A percentile compares a stretch with the other conserved stretches of the same genome.
phyloP scores from a whole-genome alignment of 2,888 invertebrate genomes.

The Allolobophora icterica region DNA sequence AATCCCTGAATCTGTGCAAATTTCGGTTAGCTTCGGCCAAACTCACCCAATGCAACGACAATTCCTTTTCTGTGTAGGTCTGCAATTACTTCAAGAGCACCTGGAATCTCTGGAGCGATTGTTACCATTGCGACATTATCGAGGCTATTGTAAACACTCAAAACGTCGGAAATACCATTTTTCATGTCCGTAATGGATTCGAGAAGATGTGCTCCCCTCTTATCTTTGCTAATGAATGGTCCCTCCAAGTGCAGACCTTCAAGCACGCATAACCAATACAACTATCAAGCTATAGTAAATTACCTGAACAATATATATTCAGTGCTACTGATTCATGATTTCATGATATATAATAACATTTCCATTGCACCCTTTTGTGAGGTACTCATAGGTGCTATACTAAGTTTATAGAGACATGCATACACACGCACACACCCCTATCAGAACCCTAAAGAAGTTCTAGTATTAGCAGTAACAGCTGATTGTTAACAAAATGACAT shows the following conservation, averaged over 20 bases:
- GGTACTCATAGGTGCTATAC: too few species aligned
- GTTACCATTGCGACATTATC: constrained; percentile 86
- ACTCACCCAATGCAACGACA: constrained; percentile 79
- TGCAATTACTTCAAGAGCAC: constrained; percentile 75
- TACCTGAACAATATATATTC: neutral
- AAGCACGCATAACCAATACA: neutral
- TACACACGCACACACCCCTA: neutral
- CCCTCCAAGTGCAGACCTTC: constrained; percentile 91
- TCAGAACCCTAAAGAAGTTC: too few species aligned
- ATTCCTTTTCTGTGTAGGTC: constrained; percentile 71
- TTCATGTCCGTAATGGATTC: constrained; percentile 76
- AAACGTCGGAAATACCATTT: constrained; percentile 73
- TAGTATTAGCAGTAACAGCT: too few species aligned
- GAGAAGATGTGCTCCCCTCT: constrained; percentile 91
- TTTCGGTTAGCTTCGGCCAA: neutral
- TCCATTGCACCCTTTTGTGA: too few species aligned
- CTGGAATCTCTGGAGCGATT: constrained; percentile 87
- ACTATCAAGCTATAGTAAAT: neutral
- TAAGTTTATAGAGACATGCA: too few species aligned
- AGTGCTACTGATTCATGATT: neutral
- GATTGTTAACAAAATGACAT: neutral
- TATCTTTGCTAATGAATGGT: constrained; percentile 88
- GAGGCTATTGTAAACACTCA: constrained; percentile 76
- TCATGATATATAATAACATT: neutral
- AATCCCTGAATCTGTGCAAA: neutral